phyloP scores from a whole-genome alignment of 2,113 vertebrate species.

The Crypturellus undulatus region DNA sequence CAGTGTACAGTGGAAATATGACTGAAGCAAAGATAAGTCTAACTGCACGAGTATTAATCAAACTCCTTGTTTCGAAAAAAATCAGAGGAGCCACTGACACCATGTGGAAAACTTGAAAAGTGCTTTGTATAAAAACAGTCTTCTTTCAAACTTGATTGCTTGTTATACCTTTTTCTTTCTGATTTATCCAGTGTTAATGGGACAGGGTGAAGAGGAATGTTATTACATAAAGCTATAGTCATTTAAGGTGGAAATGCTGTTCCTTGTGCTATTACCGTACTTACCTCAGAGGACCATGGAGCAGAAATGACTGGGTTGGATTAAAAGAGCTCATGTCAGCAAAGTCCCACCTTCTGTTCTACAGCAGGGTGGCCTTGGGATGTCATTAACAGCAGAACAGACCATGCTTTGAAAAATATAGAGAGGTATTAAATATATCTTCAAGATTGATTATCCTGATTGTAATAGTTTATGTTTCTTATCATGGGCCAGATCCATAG shows the following conservation, averaged over 20 bases:
- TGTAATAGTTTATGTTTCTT: fast-evolving
- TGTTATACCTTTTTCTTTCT: background rate
- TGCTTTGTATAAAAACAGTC: slow-evolving; percentile 9
- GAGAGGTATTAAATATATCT: background rate
- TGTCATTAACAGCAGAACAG: background rate
- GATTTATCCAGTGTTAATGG: background rate
- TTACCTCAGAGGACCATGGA: background rate
- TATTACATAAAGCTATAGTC: background rate
- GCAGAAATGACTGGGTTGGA: background rate
- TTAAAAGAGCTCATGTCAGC: background rate
- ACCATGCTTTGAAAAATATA: background rate
- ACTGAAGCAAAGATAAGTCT: background rate
- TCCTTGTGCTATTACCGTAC: background rate
- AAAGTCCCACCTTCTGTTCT: fast-evolving
- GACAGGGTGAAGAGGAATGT: background rate
- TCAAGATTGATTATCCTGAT: background rate
- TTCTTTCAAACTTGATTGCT: background rate
- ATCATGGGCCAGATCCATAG: background rate
- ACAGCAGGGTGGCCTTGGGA: background rate
- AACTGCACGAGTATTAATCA: background rate
- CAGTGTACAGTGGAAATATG: background rate
- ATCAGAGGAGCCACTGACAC: slow-evolving; percentile 61
- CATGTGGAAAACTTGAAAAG: slow-evolving; percentile 65
- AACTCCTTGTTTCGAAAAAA: slow-evolving; percentile 24
- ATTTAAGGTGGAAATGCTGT: background rate